Conservation (phyloP, 37 sponge, comb jelly and placozoan species). For the Petrosia ficiformis region DNA sequence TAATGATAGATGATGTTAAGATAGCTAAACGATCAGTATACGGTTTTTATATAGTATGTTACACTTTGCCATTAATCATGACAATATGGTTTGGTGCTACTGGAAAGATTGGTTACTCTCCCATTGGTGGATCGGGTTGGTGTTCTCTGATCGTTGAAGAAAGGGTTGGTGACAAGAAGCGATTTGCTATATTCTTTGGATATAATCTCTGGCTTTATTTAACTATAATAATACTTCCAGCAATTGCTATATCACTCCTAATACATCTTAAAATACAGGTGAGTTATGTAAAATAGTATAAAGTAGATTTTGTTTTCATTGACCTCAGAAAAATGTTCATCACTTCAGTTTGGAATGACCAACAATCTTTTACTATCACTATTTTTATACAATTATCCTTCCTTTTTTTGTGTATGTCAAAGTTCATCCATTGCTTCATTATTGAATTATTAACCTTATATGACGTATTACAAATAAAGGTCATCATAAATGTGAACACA, state of each 20-base stretch:
- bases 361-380: neutral
- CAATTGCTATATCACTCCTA: constrained; percentile 7
- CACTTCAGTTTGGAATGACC: neutral
- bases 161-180: neutral
- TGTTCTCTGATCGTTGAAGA: constrained; percentile 7
- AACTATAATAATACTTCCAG: constrained; percentile 7
- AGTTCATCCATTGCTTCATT: too few relatives aligned
- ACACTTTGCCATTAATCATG: constrained; percentile 10
- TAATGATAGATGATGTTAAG: neutral
- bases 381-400: too few relatives aligned
- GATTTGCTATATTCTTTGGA: constrained; percentile 12
- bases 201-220: constrained; percentile 30
- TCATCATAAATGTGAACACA: too few relatives aligned
- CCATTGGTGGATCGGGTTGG: constrained; percentile 39
- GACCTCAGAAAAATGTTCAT: too few relatives aligned
- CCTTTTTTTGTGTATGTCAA: too few relatives aligned
- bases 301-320: too few relatives aligned
- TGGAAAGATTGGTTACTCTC: constrained; percentile 6
- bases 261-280: neutral
- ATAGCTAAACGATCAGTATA: neutral
- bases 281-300: too few relatives aligned
- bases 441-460: too few relatives aligned
- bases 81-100: constrained; percentile 10
- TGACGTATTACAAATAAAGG: too few relatives aligned
- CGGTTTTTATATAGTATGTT: constrained; percentile 14